Conservation (phyloP, 1,140 invertebrate genomes). For the Lepidurus couesii region DNA sequence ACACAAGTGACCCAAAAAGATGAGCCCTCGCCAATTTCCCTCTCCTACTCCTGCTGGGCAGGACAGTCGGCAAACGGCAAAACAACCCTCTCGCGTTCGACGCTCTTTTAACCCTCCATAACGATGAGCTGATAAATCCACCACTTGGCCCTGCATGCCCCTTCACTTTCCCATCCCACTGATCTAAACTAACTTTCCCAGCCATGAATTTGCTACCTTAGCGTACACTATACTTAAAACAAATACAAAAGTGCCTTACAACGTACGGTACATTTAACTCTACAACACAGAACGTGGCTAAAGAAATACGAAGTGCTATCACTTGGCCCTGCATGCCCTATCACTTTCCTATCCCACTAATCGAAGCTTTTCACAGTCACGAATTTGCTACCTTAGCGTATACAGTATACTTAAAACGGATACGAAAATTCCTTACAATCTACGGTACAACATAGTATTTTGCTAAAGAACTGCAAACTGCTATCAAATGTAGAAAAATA, state of each 20-base stretch:
- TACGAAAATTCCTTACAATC: background rate
- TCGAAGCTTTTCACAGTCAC: too few species aligned
- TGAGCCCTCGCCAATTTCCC: slow-evolving; percentile 13
- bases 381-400: too few species aligned
- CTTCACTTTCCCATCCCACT: background rate
- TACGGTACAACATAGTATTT: background rate
- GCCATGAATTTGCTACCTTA: too few species aligned
- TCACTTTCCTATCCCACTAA: background rate
- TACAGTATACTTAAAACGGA: too few species aligned
- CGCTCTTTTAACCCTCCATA: background rate
- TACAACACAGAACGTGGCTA: too few species aligned
- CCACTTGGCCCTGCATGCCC: slow-evolving; percentile 17
- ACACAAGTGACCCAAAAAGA: background rate
- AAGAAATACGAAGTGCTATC: background rate
- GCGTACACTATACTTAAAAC: too few species aligned
- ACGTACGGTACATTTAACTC: background rate
- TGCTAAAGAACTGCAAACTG: background rate
- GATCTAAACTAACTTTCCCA: too few species aligned
- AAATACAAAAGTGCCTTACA: background rate
- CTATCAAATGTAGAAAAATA: background rate
- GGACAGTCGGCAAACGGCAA: background rate
- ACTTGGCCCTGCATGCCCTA: background rate
- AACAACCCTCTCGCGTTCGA: slow-evolving; percentile 1
- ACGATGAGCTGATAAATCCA: too few species aligned
- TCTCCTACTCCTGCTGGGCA: background rate